Base-by-base conservation (phyloP, 2,113 vertebrate species). In the Stigmatopora argus region DNA sequence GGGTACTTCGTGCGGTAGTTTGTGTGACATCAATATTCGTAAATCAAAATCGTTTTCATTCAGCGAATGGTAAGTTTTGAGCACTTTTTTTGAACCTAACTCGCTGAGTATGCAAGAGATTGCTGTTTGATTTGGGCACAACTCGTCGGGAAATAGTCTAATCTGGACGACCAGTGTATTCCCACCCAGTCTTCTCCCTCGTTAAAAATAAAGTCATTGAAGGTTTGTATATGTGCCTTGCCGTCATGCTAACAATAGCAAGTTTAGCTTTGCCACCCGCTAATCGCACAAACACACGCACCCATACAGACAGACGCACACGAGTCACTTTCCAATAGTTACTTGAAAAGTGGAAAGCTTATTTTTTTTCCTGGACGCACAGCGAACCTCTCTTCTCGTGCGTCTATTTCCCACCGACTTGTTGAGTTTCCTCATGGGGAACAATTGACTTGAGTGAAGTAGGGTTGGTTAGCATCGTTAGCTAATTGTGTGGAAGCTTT, bases 231-330 rank as follows among this genome's bases (percentile, higher is more conserved):
- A 81, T 78, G 85, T 83, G 73, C 85, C 78, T 85, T 83, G 86
- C 78, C 79, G 82, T 86, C 67, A 85, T 87, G 88, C 88, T 90
- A 91, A 89, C 89, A 86, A 89, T 91, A 91, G 90, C 89, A 87
- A 78, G 70, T 89, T 90, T 90, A 91, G 90, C 89, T 84, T 77
- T 77, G 72, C 78, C 85, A 85, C 81, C 82, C 78, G 74, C 83
- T 83, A 78, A 71, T 83, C 64, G 26, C 38, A 64, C 60, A 35
- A 34, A 46, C 44, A n/a, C 18, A 69, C 80, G 10, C 80, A 75
- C 73, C 67, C 71, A 31, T 31, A 1, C 80, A 66, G 71, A 66
- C 59, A 23, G 34, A 47, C 41, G 26, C 21, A 69, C 80, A 13
- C 82, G 72, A 74, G 66, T 69, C 82, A 69, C 73, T 56, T 78